Evolutionary conservation across 2,113 vertebrate genomes (phyloP), one percentile per base, ranked within the genome.

Genomic region (Rhagologus leucostigma): DNA sequence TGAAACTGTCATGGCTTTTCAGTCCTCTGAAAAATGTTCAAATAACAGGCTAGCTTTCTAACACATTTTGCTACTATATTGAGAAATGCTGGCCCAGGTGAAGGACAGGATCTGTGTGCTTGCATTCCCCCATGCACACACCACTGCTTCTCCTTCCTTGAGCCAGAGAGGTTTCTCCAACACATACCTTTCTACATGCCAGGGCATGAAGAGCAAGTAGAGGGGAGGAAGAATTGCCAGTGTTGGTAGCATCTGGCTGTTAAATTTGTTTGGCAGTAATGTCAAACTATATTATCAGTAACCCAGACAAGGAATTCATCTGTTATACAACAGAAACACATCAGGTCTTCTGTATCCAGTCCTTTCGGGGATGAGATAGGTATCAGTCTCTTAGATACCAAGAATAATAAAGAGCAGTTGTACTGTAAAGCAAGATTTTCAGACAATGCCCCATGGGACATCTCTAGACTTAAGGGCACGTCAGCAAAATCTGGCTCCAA

Each of bases 201-300:
- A 53, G 37, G 32, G 29, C 26, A 26, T 30, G 21, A 67, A 55
- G 13, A 53, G 22, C 22, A 39, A 47, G 6, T 2, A 0, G 7
- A 16, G 8, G 1, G 0, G 10, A 24, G 6, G 6, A 81, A 69
- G 23, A 70, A 46, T 14, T 26, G 8, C 47, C 3, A 4, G 27
- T 41, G 12, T 62, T 53, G 22, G 29, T 35, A 59, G 33, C 16
- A 67, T 21, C 32, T 65, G 55, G 4, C 46, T 39, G 7, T 73
- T 69, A 16, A 56, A 77, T 74, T 84, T 73, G 10, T 44, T 63
- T 60, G 53, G 7, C 63, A 57, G 14, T 62, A 55, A 30, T 47
- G n/a, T 37, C 37, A 44, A 69, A 56, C 9, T 32, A 8, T 16
- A 20, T 64, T 21, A n/a, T 35, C 53, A 46, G 16, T 27, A 68